Base-by-base conservation (phyloP, 2,113 vertebrate genomes). In the Chaetura pelagica region DNA sequence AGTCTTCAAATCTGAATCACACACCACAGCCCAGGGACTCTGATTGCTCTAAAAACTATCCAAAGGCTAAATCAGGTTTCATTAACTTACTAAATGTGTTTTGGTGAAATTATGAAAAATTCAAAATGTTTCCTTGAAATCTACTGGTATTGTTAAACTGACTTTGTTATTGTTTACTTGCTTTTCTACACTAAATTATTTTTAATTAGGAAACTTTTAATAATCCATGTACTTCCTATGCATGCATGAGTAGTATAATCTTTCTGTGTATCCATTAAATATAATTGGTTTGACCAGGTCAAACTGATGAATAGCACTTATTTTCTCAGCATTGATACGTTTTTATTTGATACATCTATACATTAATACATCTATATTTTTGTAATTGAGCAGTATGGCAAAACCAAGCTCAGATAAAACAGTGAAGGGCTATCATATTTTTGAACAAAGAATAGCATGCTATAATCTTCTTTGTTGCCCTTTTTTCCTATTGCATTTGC, bases 171-270 rank as follows among this genome's bases (percentile, higher is more conserved):
- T 14, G 0, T 32, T 67, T 64, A 0, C 7, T 59, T 55, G 3
- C 4, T 72, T 89, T 87, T 61, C 9, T 52, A 44, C 7, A 40
- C 13, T 49, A 49, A 76, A 92, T 55, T 44, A 72, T 34, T 78
- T 87, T 87, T 57, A 38, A 30, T 38, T 22, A 30, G 20, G 73
- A 86, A 94, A 69, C 35, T 26, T 3, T 69, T 46, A 46, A 23
- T 58, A 12, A 62, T 46, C 9, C 44, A 1, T 22, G 4, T 51
- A 12, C 38, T 27, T 84, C 26, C 3, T 62, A n/a, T 15, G 11
- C 11, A 58, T 2, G 0, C 12, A 19, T 0, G 0, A 55, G 10
- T 73, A 35, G 6, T 26, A 54, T 62, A 54, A 80, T 58, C 15
- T 64, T 4, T 32, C 57, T 64, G 7, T 48, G 16, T 9, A 52